Evolutionary conservation across 2,797 vertebrate genomes (phyloP).

Genomic region (Helostoma temminkii): DNA sequence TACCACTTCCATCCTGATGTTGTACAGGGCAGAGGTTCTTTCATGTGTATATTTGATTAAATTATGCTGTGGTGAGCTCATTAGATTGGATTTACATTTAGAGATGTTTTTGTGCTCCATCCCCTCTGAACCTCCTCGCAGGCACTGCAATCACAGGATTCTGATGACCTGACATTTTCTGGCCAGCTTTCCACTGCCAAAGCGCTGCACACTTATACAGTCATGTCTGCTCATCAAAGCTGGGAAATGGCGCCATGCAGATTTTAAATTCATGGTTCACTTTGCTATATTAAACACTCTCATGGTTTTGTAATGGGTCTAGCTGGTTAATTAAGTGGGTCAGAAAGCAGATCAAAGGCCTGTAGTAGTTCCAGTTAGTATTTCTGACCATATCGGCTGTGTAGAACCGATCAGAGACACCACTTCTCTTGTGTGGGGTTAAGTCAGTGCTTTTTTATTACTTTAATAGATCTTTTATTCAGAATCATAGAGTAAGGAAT

Average conservation of each 20-base stretch:
- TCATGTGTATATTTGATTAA: constrained; percentile 80
- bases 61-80: constrained; percentile 73
- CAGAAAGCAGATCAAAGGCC: constrained; percentile 67
- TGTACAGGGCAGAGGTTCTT: constrained; percentile 66
- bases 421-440: constrained; percentile 1
- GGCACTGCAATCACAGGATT: constrained; percentile 64
- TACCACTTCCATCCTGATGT: constrained; percentile 53
- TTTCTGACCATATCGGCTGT: constrained; percentile 21
- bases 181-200: constrained; percentile 31
- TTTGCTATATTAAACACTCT: constrained; percentile 73
- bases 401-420: background rate
- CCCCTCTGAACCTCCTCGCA: constrained; percentile 42
- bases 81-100: constrained; percentile 79
- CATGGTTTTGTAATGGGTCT: constrained; percentile 66
- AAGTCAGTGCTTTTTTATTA: no score
- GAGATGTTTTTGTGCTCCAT: constrained; percentile 64
- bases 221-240: constrained; percentile 74
- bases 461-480: background rate
- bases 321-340: constrained; percentile 63
- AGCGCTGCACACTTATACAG: constrained; percentile 35
- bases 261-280: constrained; percentile 65
- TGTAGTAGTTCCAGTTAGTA: constrained; percentile 30
- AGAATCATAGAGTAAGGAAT: background rate
- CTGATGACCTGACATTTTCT: constrained; percentile 80
- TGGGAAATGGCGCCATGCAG: constrained; percentile 64